Conservation (phyloP, 92 coral and sea anemone species). For the Pocillopora grandis region DNA sequence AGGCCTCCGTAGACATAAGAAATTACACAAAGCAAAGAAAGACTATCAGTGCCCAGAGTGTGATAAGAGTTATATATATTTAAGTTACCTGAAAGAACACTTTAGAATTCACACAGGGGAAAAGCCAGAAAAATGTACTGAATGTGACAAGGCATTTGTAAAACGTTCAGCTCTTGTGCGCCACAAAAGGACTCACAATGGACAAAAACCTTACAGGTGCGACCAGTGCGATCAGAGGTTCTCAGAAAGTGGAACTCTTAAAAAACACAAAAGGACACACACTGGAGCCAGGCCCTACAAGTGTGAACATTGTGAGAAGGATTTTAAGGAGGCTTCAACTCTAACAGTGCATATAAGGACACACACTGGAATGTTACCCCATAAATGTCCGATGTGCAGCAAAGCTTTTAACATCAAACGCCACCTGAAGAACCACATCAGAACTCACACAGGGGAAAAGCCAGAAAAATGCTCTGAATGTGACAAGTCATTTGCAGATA, state of each 20-base stretch:
- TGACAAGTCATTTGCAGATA: neutral
- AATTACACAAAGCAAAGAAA: neutral
- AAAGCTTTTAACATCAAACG: neutral
- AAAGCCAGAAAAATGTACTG: neutral
- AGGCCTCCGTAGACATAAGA: neutral
- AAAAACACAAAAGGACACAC: neutral
- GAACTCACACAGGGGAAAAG: constrained; percentile 14
- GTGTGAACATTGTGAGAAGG: neutral
- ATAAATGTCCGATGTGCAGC: neutral
- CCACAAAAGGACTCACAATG: neutral
- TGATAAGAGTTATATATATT: neutral
- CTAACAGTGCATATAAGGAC: neutral
- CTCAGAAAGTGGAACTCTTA: neutral
- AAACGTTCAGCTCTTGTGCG: no score
- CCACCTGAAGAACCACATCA: neutral
- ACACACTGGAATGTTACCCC: neutral
- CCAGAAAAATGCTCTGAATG: neutral
- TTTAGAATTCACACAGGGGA: neutral
- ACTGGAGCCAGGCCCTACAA: neutral
- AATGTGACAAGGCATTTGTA: neutral
- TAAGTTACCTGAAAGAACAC: neutral
- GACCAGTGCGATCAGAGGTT: neutral
- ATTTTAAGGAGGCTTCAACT: neutral
- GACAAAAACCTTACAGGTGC: neutral
- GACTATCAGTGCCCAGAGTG: neutral